A percentile compares a stretch with the other conserved stretches of the same genome.
Evolutionary conservation across 2,797 vertebrate genomes (phyloP).

Genomic region (Sebastes iracundus): DNA sequence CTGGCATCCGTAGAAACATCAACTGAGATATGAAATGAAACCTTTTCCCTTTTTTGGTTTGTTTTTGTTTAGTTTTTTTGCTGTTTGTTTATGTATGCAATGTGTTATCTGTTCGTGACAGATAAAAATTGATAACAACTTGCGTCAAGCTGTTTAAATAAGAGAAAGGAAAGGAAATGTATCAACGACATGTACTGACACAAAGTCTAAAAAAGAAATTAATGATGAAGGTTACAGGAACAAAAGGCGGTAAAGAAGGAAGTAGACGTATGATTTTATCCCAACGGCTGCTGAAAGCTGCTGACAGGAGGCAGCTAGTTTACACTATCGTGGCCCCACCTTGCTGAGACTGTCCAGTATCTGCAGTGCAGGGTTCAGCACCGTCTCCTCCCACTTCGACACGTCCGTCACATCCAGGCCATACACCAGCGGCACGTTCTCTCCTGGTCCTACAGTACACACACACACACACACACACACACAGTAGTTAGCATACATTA

Average conservation of each 20-base stretch:
- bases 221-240: not conserved
- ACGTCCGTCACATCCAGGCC: slow-evolving; percentile 91
- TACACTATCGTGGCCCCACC: slow-evolving; percentile 76
- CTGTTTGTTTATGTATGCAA: no score
- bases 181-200: no score
- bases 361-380: slow-evolving; percentile 90
- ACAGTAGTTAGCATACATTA: not conserved
- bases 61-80: no score
- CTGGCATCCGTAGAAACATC: no score
- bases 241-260: not conserved
- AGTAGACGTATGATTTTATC: not conserved
- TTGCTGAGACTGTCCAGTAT: slow-evolving; percentile 91
- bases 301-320: not conserved
- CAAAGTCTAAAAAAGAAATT: not conserved
- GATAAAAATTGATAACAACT: no score
- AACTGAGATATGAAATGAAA: no score
- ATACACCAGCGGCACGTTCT: slow-evolving; percentile 87
- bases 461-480: slow-evolving; percentile 1
- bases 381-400: slow-evolving; percentile 89
- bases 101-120: no score
- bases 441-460: slow-evolving; percentile 85
- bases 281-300: not conserved
- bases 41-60: no score
- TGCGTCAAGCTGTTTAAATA: no score
- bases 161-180: no score